phyloP scores from a whole-genome alignment of 2,797 vertebrate species.

The Malacoraja senta region DNA sequence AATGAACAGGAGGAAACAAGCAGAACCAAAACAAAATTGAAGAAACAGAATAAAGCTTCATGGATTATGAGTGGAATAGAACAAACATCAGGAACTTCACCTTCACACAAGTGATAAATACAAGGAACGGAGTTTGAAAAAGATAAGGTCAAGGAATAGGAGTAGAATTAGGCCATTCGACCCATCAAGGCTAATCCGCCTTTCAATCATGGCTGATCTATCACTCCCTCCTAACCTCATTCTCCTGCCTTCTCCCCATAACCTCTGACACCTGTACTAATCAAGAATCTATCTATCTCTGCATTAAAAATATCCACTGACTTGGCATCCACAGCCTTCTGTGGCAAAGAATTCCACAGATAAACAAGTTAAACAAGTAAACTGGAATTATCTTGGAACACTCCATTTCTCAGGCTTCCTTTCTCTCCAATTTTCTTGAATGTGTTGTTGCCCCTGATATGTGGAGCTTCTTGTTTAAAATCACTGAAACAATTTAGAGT shows the following conservation, averaged over 20 bases:
- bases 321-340: too few species aligned
- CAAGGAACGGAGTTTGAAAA: neutral
- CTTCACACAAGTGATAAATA: neutral
- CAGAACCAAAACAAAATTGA: neutral
- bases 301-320: too few species aligned
- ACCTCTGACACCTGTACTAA: too few species aligned
- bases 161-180: neutral
- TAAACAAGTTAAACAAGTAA: too few species aligned
- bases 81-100: too few species aligned
- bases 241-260: neutral
- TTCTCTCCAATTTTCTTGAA: too few species aligned
- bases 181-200: neutral
- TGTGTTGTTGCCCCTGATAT: too few species aligned
- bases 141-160: neutral
- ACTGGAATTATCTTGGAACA: too few species aligned
- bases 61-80: neutral
- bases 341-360: too few species aligned
- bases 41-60: neutral
- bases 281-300: too few species aligned
- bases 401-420: too few species aligned
- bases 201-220: neutral
- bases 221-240: neutral
- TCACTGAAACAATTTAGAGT: neutral
- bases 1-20: neutral
- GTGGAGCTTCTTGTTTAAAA: too few species aligned